Conservation (phyloP, 2,113 vertebrate genomes). For the Agapornis roseicollis region DNA sequence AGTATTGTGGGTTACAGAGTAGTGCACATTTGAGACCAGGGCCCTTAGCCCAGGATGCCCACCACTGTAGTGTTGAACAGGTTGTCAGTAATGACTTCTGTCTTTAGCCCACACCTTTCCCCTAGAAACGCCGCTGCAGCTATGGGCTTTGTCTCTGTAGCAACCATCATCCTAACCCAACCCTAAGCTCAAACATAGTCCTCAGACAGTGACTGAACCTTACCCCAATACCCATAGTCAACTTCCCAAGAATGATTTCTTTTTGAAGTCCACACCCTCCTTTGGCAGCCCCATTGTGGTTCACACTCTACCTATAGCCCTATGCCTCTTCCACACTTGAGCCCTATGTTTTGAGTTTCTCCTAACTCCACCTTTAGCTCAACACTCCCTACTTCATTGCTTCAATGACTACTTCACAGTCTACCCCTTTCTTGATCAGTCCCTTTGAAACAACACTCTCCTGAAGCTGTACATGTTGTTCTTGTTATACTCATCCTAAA, state of each 20-base stretch:
- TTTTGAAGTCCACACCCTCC: not conserved
- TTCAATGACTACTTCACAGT: not conserved
- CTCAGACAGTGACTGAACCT: not conserved
- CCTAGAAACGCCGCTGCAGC: not conserved
- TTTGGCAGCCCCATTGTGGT: not conserved
- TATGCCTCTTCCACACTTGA: rapidly evolving
- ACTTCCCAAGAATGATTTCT: not conserved
- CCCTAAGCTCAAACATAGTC: not conserved
- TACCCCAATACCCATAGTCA: not conserved
- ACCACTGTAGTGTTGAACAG: not conserved
- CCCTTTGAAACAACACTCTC: not conserved
- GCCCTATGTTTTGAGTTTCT: not conserved
- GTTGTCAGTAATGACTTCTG: not conserved
- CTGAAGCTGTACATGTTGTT: not conserved
- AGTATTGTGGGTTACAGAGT: not conserved
- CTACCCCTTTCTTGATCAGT: not conserved
- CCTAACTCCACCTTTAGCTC: not conserved
- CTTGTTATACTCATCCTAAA: not conserved
- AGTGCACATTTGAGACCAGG: not conserved
- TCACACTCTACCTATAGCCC: not conserved
- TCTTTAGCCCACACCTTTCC: not conserved
- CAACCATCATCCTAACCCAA: not conserved
- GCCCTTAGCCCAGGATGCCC: not conserved
- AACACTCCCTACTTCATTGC: not conserved
- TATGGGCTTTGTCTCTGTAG: not conserved